Conservation (phyloP, 2,113 vertebrate species). For the Odocoileus virginianus region DNA sequence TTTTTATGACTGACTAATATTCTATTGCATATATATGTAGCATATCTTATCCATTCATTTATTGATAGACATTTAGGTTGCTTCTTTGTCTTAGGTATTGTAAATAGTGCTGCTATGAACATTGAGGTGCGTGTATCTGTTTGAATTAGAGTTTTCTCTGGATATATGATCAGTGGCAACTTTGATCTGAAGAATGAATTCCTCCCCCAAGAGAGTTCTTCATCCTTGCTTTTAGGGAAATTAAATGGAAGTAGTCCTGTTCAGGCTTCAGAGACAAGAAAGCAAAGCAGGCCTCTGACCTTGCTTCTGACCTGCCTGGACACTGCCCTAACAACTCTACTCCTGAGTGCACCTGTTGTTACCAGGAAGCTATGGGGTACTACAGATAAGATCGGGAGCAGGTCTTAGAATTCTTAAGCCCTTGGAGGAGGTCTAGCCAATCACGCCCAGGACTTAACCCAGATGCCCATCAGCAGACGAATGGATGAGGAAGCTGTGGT, state of each 20-base stretch:
- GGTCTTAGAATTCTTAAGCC: neutral
- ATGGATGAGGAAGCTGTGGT: too few species aligned
- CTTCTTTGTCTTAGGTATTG: neutral
- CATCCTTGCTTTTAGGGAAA: neutral
- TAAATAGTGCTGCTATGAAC: neutral
- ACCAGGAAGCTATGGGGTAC: neutral
- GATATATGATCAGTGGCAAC: neutral
- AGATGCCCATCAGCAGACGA: too few species aligned
- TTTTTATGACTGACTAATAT: neutral
- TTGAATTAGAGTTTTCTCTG: neutral
- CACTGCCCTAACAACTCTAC: neutral
- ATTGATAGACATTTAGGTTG: neutral
- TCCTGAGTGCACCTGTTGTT: neutral
- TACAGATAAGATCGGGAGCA: neutral
- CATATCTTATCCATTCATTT: neutral
- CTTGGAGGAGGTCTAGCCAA: neutral
- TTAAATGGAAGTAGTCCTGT: neutral
- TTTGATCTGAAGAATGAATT: neutral
- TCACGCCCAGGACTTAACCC: neutral
- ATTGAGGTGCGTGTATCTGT: neutral
- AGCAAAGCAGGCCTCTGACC: neutral
- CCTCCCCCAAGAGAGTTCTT: neutral
- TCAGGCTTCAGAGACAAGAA: neutral
- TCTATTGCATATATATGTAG: neutral
- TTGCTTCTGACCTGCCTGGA: neutral